These are phyloP conservation scores for Chloropsis cyanopogon DNA, from an alignment of 2,113 vertebrate genomes.

Conservation along the genomic window DNA sequence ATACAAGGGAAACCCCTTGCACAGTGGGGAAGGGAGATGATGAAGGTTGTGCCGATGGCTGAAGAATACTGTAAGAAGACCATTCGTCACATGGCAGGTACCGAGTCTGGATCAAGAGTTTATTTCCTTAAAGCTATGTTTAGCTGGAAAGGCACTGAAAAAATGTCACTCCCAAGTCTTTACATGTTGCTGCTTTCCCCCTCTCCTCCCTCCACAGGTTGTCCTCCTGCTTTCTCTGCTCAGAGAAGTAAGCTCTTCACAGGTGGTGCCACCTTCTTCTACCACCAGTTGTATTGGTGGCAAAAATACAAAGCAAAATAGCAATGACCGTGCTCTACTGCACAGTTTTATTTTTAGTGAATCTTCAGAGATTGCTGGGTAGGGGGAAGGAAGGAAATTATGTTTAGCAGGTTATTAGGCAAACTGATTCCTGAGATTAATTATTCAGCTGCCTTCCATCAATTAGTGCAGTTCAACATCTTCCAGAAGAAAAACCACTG, in stretches of 20 bases:
- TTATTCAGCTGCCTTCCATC: background rate
- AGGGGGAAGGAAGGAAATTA: background rate
- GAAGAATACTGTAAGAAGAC: slow-evolving; percentile 93
- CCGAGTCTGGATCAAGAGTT: background rate
- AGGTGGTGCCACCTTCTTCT: background rate
- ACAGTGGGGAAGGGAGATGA: slow-evolving; percentile 91
- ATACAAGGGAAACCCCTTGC: slow-evolving; percentile 86
- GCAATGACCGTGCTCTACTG: background rate
- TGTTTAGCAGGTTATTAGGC: background rate
- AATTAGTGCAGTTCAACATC: background rate
- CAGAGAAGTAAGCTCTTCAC: background rate
- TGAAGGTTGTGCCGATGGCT: slow-evolving; percentile 84
- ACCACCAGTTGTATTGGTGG: background rate
- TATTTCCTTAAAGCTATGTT: background rate
- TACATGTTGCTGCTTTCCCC: background rate
- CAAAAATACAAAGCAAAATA: background rate
- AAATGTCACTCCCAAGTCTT: background rate
- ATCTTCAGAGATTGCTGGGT: background rate
- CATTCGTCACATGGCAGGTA: slow-evolving; percentile 95
- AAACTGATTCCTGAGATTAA: background rate
- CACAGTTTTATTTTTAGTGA: background rate
- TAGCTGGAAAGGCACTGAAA: background rate
- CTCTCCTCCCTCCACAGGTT: background rate
- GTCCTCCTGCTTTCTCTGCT: background rate
- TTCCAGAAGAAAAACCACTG: background rate